phyloP scores from a whole-genome alignment of 2,113 vertebrate species.

The Crotalus horridus region DNA sequence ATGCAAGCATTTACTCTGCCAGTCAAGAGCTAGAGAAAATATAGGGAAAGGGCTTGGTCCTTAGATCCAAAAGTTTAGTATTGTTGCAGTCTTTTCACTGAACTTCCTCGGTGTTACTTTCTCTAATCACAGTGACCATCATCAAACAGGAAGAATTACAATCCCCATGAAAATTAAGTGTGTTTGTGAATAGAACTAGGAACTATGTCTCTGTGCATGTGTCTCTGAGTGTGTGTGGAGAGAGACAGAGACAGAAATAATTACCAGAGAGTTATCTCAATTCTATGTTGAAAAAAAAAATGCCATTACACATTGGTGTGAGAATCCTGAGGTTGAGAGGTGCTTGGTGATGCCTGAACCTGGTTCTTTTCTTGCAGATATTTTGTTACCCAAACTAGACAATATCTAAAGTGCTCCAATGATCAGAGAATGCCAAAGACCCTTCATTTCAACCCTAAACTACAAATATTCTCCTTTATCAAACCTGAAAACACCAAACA shows the following conservation, averaged over 20 bases:
- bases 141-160: background rate
- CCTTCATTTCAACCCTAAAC: no score
- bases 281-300: background rate
- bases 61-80: conserved; percentile 21
- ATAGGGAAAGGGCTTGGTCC: background rate
- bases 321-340: background rate
- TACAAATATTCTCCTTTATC: no score
- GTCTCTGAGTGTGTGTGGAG: background rate
- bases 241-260: background rate
- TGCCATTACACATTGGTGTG: background rate
- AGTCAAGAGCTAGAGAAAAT: conserved; percentile 31
- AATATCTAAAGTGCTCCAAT: no score
- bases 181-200: background rate
- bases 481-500: background rate
- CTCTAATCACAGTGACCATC: background rate
- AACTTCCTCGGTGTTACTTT: background rate
- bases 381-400: no score
- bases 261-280: background rate
- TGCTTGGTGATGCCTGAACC: no score
- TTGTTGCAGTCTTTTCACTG: conserved; percentile 25
- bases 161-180: background rate
- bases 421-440: no score
- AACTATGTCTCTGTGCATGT: background rate
- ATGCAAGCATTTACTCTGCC: conserved; percentile 40
- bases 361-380: no score